A percentile compares a stretch with the other conserved stretches of the same genome.
Evolutionary conservation across 2,113 vertebrate genomes (phyloP).

Genomic region (Chaetodon trifascialis): DNA sequence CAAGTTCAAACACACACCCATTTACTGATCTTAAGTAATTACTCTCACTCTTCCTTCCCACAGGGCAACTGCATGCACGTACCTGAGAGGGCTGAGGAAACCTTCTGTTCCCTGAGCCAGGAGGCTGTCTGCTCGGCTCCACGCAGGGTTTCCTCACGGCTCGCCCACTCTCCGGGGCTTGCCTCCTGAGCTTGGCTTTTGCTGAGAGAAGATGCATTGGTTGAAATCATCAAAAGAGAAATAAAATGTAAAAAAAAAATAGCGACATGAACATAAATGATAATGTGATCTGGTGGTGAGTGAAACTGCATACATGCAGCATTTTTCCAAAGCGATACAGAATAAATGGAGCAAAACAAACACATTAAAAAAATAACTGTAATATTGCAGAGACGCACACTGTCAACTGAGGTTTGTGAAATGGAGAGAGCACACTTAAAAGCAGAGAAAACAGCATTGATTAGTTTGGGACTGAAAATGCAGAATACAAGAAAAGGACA

Average conservation of each 20-base stretch:
- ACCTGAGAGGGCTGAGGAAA: constrained; percentile 81
- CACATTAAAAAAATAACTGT: not conserved
- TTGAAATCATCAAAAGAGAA: not conserved
- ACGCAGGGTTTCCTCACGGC: constrained; percentile 73
- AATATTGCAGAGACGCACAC: not conserved
- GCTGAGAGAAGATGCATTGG: constrained; percentile 39
- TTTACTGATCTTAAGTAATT: constrained; percentile 49
- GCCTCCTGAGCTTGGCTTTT: constrained; percentile 69
- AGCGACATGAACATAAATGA: not conserved
- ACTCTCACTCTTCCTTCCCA: constrained; percentile 34
- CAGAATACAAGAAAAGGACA: not conserved
- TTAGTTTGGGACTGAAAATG: not conserved
- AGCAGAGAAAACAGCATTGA: not conserved
- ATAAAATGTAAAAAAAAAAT: not conserved
- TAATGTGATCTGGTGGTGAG: not conserved
- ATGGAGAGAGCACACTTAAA: not conserved
- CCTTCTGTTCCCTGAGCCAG: constrained; percentile 72
- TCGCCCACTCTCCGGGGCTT: constrained; percentile 63
- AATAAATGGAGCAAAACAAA: not conserved
- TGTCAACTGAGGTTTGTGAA: not conserved
- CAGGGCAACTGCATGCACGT: constrained; percentile 52
- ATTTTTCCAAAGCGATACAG: not conserved
- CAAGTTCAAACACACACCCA: constrained; percentile 58
- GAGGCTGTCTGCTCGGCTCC: constrained; percentile 79
- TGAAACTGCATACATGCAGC: not conserved